Conservation (phyloP, 2,888 invertebrate genomes). For the Lamellibrachia columna region DNA sequence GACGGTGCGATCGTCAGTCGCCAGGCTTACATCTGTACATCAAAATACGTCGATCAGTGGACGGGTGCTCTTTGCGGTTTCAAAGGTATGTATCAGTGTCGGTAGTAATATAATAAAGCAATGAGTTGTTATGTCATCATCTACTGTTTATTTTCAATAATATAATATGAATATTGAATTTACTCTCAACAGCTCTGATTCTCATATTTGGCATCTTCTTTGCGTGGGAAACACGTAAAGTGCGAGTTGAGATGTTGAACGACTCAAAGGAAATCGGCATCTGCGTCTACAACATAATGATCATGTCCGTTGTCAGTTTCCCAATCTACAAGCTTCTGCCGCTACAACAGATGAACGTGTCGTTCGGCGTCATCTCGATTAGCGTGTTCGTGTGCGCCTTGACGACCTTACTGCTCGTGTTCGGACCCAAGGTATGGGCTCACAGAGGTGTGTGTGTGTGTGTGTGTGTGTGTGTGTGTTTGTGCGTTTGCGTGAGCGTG, state of each 20-base stretch:
- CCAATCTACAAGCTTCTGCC: conserved; percentile 24
- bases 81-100: conserved; percentile 22
- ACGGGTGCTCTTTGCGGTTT: conserved; percentile 25
- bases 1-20: background rate
- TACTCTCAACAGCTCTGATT: conserved; percentile 23
- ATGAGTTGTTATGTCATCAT: background rate
- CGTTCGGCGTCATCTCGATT: background rate
- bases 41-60: conserved; percentile 24
- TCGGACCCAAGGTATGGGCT: conserved; percentile 17
- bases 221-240: conserved; percentile 36
- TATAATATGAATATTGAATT: background rate
- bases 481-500: too few relatives aligned
- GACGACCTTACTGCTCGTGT: conserved; percentile 19
- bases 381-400: conserved; percentile 14
- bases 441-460: too few relatives aligned
- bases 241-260: conserved; percentile 31
- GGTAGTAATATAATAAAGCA: too few relatives aligned
- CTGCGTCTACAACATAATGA: conserved; percentile 34
- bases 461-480: too few relatives aligned
- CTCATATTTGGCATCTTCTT: conserved; percentile 35
- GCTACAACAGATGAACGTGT: conserved; percentile 17
- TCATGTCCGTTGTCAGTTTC: conserved; percentile 30
- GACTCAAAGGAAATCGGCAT: conserved; percentile 35
- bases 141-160: background rate
- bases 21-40: conserved; percentile 24